Percentiles rank a stretch among this genome's conserved stretches.
These are phyloP conservation scores for Melanocharis versteri DNA, from an alignment of 2,113 vertebrate species.

Conservation along the genomic window DNA sequence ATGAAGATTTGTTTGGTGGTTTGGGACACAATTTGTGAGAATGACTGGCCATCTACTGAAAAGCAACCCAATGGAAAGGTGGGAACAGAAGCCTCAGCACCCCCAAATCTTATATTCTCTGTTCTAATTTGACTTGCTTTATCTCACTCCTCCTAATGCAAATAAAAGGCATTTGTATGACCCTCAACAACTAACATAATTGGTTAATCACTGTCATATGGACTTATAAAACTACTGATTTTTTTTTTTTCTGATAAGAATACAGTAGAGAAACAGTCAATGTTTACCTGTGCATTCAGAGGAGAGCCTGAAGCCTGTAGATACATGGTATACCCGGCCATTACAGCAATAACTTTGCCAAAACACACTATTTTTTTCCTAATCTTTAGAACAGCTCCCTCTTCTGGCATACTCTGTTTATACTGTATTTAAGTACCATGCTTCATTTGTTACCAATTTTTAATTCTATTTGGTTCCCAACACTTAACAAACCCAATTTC, in stretches of 20 bases:
- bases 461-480: neutral
- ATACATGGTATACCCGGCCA: neutral
- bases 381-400: slow-evolving; percentile 67
- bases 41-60: neutral
- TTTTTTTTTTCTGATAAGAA: neutral
- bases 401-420: slow-evolving; percentile 49
- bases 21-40: neutral
- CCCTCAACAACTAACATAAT: neutral
- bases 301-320: neutral
- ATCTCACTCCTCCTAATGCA: neutral
- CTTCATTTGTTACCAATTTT: neutral
- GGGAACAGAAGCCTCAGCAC: neutral
- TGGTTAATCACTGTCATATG: neutral
- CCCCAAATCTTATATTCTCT: neutral
- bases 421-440: neutral
- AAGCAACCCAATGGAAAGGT: neutral
- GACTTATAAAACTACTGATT: neutral
- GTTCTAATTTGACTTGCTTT: neutral
- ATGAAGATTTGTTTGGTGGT: neutral
- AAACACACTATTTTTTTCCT: neutral
- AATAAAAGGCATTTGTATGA: neutral
- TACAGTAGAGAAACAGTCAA: neutral
- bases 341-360: neutral
- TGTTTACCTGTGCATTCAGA: neutral
- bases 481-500: neutral